Percentiles rank a stretch among this genome's conserved stretches.
Conservation (phyloP, 2,888 invertebrate genomes). For the Eupithecia abbreviata region DNA sequence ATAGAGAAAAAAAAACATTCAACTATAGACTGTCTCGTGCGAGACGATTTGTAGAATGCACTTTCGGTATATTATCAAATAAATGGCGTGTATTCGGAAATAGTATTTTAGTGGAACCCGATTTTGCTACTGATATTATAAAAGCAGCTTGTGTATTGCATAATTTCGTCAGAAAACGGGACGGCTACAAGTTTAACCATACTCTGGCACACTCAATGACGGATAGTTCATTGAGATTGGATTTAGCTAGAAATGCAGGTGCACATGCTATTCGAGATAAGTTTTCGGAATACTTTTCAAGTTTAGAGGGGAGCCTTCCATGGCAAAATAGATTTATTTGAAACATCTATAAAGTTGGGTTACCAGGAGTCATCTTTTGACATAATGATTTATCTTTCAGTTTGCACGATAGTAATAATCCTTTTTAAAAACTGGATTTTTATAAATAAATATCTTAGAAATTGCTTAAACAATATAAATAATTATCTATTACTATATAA, state of each 20-base stretch:
- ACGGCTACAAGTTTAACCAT: conserved; percentile 3
- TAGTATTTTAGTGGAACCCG: neutral
- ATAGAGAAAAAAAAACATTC: conserved; percentile 20
- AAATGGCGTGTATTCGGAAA: conserved; percentile 14
- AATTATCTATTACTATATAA: conserved; percentile 1
- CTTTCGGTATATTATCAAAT: conserved; percentile 17
- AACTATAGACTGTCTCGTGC: conserved; percentile 25
- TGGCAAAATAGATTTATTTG: conserved; percentile 6
- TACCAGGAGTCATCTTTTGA: conserved; percentile 1
- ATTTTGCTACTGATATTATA: conserved; percentile 9
- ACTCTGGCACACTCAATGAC: conserved; percentile 7
- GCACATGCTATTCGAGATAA: conserved; percentile 5
- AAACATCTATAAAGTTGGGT: conserved; percentile 1
- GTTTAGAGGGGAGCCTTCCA: conserved; percentile 5
- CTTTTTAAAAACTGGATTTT: conserved; percentile 1
- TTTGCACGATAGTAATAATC: conserved; percentile 1
- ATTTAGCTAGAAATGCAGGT: conserved; percentile 5
- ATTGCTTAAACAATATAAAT: conserved; percentile 1
- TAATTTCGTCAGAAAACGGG: conserved; percentile 4
- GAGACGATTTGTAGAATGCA: conserved; percentile 10
- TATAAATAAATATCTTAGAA: conserved; percentile 1
- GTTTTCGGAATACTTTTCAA: conserved; percentile 3
- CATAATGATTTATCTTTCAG: conserved; percentile 1
- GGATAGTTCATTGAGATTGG: conserved; percentile 3
- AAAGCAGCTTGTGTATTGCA: conserved; percentile 12